A percentile compares a stretch with the other conserved stretches of the same genome.
phyloP scores from a whole-genome alignment of 53 echinoderm and acorn worm genomes.

The Echinarachnius parma region DNA sequence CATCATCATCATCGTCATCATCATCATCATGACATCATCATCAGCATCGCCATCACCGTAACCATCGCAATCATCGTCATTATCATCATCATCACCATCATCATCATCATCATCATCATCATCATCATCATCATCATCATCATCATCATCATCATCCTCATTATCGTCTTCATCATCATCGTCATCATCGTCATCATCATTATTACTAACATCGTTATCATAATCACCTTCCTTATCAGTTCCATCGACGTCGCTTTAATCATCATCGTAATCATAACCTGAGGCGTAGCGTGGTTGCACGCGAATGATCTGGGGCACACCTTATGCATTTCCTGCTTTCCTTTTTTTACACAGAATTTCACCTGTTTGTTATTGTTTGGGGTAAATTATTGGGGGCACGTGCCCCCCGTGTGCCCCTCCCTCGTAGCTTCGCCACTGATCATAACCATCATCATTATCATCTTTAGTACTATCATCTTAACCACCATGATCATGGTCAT shows the following conservation, averaged over 20 bases:
- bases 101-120: conserved; percentile 29
- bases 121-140: conserved; percentile 17
- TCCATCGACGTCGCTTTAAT: background rate
- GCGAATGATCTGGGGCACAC: no score
- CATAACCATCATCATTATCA: no score
- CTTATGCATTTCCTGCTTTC: no score
- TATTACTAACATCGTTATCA: background rate
- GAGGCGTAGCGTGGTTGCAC: no score
- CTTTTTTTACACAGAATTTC: no score
- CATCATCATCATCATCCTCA: conserved; percentile 35
- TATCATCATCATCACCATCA: conserved; percentile 30
- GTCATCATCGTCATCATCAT: conserved; percentile 3
- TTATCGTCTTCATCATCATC: conserved; percentile 21
- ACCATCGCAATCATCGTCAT: conserved; percentile 19
- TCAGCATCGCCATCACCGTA: conserved; percentile 23
- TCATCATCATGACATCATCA: conserved; percentile 10
- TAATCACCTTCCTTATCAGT: background rate
- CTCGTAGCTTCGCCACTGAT: no score
- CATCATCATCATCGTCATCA: conserved; percentile 8
- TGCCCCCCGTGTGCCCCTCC: no score
- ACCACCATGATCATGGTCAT: no score
- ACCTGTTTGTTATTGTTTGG: no score
- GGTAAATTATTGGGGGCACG: no score
- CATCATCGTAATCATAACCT: no score
- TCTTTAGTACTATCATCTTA: no score